These are phyloP conservation scores for Poeciliopsis retropinna DNA, from an alignment of 2,113 vertebrate species.

Conservation along the genomic window DNA sequence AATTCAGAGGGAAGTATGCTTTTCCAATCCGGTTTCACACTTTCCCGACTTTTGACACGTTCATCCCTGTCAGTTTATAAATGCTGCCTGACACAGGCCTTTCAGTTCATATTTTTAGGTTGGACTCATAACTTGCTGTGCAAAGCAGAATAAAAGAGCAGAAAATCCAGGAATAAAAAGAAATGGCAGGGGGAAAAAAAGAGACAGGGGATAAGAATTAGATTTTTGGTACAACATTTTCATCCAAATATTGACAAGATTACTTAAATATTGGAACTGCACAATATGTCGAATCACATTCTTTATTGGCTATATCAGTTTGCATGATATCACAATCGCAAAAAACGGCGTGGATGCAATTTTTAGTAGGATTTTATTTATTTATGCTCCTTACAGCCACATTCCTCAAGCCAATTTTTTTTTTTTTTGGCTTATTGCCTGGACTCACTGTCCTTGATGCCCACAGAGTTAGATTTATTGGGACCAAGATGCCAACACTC, in stretches of 20 bases:
- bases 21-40: conserved; percentile 62
- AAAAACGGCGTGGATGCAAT: too few species aligned
- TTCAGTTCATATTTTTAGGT: conserved; percentile 39
- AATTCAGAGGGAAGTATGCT: conserved; percentile 36
- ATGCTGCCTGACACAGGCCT: conserved; percentile 55
- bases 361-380: too few species aligned
- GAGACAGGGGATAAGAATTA: conserved; percentile 4
- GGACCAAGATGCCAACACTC: not conserved
- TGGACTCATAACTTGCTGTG: conserved; percentile 36
- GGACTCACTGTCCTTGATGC: too few species aligned
- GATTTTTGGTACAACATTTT: conserved; percentile 18
- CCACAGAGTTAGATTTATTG: not conserved
- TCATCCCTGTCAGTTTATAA: conserved; percentile 59
- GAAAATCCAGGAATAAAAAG: conserved; percentile 1
- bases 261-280: too few species aligned
- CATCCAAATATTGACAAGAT: not conserved
- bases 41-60: conserved; percentile 66
- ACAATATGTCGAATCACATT: too few species aligned
- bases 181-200: not conserved
- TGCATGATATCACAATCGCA: too few species aligned
- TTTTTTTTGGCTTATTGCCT: too few species aligned
- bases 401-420: too few species aligned
- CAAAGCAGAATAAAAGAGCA: conserved; percentile 32
- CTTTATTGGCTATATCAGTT: too few species aligned
- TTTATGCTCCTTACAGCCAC: too few species aligned